phyloP scores from a whole-genome alignment of 2,113 vertebrate genomes.

The Halichoeres trimaculatus region DNA sequence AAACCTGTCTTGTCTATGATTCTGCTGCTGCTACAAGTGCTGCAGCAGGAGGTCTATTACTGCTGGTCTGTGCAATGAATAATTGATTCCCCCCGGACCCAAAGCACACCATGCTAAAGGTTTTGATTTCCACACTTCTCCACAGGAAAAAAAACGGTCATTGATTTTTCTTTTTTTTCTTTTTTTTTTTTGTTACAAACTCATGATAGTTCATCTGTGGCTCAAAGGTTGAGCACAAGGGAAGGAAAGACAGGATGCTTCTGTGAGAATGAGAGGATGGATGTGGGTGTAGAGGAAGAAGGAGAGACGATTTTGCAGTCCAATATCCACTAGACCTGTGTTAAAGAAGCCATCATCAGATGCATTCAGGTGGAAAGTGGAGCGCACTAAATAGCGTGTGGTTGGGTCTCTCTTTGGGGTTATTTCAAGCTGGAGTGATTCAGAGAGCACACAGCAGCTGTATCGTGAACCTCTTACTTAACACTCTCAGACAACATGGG shows the following conservation, averaged over 20 bases:
- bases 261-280: conserved; percentile 2
- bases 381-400: conserved; percentile 38
- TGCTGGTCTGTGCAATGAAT: conserved; percentile 65
- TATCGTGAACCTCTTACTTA: conserved; percentile 8
- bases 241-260: conserved; percentile 13
- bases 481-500: neutral
- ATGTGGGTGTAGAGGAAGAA: conserved; percentile 24
- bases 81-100: conserved; percentile 73
- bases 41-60: conserved; percentile 49
- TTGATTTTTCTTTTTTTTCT: conserved; percentile 50
- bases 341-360: conserved; percentile 44
- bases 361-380: conserved; percentile 52
- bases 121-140: conserved; percentile 61
- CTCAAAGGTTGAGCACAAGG: conserved; percentile 36
- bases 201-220: conserved; percentile 36
- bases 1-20: conserved; percentile 14
- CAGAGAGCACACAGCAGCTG: neutral
- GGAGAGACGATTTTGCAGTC: conserved; percentile 2
- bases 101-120: conserved; percentile 60
- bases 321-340: conserved; percentile 30
- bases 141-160: conserved; percentile 47
- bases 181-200: conserved; percentile 17
- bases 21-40: conserved; percentile 1
- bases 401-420: conserved; percentile 36
- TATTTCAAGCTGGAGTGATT: conserved; percentile 32